These are phyloP conservation scores for Reticulitermes speratus DNA, from an alignment of 1,140 invertebrate genomes.

Conservation along the genomic window DNA sequence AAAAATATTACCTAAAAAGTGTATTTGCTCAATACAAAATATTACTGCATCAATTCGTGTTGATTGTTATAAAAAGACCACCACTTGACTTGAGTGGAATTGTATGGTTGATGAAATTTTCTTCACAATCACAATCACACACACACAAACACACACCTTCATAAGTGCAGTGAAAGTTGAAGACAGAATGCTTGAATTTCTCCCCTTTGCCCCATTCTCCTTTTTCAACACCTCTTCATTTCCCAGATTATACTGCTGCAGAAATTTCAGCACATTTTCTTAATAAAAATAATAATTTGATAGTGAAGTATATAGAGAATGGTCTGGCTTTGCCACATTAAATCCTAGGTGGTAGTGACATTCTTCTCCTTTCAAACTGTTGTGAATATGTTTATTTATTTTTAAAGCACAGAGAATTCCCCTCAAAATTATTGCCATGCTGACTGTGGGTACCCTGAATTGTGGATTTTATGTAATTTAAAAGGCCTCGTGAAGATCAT, in stretches of 20 bases:
- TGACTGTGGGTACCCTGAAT: not conserved
- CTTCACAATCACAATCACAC: not conserved
- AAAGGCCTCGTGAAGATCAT: slow-evolving; percentile 3
- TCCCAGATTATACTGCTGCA: not conserved
- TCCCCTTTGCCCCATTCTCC: not conserved
- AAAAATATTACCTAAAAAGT: slow-evolving; percentile 30
- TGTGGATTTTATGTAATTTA: slow-evolving; percentile 6
- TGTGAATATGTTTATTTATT: not conserved
- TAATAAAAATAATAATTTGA: not conserved
- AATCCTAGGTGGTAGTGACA: not conserved
- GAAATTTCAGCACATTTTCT: not conserved
- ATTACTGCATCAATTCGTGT: slow-evolving; percentile 31
- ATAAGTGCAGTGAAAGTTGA: slow-evolving; percentile 19
- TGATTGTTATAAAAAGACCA: slow-evolving; percentile 32
- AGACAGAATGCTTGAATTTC: not conserved
- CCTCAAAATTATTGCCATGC: not conserved
- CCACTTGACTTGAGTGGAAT: slow-evolving; percentile 5
- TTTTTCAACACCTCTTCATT: not conserved
- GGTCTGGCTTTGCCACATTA: not conserved
- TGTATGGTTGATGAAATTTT: slow-evolving; percentile 22
- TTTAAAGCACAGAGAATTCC: not conserved
- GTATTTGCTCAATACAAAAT: slow-evolving; percentile 32
- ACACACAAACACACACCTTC: not conserved
- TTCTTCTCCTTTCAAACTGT: not conserved
- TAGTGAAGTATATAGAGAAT: not conserved